Conservation (phyloP, 2,797 vertebrate genomes). For the Telmatherina bonti region DNA sequence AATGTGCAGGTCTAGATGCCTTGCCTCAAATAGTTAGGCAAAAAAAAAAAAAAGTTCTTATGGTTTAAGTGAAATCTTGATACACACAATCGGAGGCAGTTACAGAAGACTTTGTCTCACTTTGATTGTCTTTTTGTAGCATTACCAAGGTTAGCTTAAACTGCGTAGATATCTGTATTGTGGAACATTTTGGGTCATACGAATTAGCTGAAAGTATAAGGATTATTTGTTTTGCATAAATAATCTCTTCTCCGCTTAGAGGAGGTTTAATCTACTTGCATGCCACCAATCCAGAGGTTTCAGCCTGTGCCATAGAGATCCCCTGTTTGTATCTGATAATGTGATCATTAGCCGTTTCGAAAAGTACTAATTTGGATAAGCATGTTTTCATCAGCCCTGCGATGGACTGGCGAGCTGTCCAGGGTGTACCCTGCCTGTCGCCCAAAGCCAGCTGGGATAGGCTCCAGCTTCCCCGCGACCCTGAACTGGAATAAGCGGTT, state of each 20-base stretch:
- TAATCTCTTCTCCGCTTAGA: constrained; percentile 73
- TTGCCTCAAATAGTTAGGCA: not conserved
- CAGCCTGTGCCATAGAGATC: constrained; percentile 62
- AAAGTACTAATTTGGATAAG: constrained; percentile 70
- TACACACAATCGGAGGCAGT: not conserved
- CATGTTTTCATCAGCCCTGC: constrained; percentile 56
- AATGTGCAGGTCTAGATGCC: not conserved
- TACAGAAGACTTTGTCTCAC: not conserved
- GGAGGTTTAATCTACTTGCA: constrained; percentile 78
- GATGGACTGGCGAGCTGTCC: no score
- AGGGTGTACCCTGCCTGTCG: no score
- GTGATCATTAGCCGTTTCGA: constrained; percentile 74
- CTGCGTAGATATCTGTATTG: constrained; percentile 5
- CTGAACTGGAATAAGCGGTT: no score
- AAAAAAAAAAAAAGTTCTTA: not conserved
- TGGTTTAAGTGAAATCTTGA: not conserved
- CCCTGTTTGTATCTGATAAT: constrained; percentile 72
- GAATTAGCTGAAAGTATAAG: constrained; percentile 65
- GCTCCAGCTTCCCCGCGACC: no score
- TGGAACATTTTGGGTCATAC: constrained; percentile 56
- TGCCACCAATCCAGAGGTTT: constrained; percentile 68
- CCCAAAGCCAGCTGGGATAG: no score
- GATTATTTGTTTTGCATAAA: constrained; percentile 70
- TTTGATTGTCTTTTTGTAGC: not conserved
- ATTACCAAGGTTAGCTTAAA: not conserved